Base-by-base conservation (phyloP, 2,797 vertebrate genomes). In the Spizella passerina region DNA sequence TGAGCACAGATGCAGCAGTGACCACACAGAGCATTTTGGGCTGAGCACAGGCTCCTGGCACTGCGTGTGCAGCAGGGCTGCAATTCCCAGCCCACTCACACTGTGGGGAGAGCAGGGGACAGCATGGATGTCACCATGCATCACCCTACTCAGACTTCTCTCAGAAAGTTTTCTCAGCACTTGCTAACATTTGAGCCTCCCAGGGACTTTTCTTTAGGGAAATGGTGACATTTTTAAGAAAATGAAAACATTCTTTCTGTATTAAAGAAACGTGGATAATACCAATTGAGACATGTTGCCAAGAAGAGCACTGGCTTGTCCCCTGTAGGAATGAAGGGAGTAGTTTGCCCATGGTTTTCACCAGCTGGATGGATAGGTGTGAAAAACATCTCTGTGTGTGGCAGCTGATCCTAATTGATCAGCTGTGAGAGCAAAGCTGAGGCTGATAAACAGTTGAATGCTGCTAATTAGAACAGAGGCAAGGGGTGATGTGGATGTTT, bases 321-420 rank as follows among this genome's bases (percentile, higher is more conserved):
- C 82, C 38, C 63, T 88, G 26, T 30, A 64, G 82, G 47, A 92
- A 76, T 23, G 46, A 72, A 18, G 53, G 46, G 41, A 80, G 64
- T 43, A 20, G 57, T 57, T 77, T 56, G 59, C 71, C 46, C 24
- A 9, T 81, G 78, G 52, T 84, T 95, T 93, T 78, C 63, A 91
- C 82, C 85, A 91, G 93, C 91, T 71, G 78, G 72, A 59, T 65
- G 72, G 75, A 59, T 38, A 88, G 85, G 78, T 89, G 88, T 88
- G 90, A 95, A 94, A 77, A 88, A 80, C 36, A 7, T 65, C 80
- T 70, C 66, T 46, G 41, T 82, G 86, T 96, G 90, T 82, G 92
- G 78, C 65, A 36, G 78, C 87, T 94, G 93, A 96, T 96, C 86
- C 90, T 90, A 72, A 96, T 41, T 96, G 96, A 96, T 95, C 93